These are phyloP conservation scores for Chionis minor DNA, from an alignment of 2,113 vertebrate species.

Conservation along the genomic window DNA sequence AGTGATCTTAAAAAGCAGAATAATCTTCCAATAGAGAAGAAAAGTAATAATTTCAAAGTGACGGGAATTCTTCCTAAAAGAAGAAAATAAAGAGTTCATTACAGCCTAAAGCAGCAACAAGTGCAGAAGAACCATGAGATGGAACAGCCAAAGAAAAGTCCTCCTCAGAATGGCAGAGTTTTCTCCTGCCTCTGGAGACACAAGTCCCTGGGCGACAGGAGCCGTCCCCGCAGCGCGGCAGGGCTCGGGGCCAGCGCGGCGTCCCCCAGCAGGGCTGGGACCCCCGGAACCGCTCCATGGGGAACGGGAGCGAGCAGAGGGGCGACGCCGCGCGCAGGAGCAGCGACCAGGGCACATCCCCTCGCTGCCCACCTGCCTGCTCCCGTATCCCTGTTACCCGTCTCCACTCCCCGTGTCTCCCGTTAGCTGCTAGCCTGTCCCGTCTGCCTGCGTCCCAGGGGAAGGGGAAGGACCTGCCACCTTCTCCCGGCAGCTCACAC, in stretches of 20 bases:
- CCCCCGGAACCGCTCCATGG: neutral
- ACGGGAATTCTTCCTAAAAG: neutral
- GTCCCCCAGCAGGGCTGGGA: neutral
- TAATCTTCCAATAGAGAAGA: neutral
- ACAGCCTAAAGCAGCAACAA: neutral
- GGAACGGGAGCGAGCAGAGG: too few relatives aligned
- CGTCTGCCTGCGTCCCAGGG: neutral
- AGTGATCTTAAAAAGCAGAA: neutral
- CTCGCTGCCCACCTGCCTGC: accelerated
- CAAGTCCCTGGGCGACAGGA: neutral
- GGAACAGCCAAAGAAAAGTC: neutral
- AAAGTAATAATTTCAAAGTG: neutral
- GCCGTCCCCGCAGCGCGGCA: neutral
- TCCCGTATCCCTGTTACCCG: accelerated
- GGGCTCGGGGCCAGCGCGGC: neutral
- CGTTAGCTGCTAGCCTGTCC: neutral
- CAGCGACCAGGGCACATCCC: accelerated
- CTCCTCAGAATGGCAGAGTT: neutral
- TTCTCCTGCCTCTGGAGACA: neutral
- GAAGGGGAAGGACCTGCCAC: neutral
- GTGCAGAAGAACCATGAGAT: neutral
- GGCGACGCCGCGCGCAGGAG: neutral
- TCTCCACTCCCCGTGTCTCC: neutral
- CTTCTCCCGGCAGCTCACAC: neutral
- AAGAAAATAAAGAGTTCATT: neutral